Percentiles rank a stretch among this genome's conserved stretches.
phyloP scores from a whole-genome alignment of 2,888 invertebrate species.

The Melinaea marsaeus region DNA sequence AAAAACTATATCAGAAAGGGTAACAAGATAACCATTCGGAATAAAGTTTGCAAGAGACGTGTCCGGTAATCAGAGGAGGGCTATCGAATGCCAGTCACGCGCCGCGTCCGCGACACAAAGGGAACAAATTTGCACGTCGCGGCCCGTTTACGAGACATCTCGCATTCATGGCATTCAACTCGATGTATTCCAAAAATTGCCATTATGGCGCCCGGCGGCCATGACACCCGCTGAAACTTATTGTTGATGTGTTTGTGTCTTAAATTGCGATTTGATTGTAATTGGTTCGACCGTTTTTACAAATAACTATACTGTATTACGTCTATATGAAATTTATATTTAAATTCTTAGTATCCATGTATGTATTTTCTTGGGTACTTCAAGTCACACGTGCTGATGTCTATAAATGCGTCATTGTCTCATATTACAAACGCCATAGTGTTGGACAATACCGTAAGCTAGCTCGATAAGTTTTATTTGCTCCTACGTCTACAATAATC shows the following conservation, averaged over 20 bases:
- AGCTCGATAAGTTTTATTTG: slow-evolving; percentile 68
- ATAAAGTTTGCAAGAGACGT: slow-evolving; percentile 29
- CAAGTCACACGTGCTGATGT: no score
- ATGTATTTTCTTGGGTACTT: no score
- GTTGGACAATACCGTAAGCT: slow-evolving; percentile 23
- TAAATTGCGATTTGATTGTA: slow-evolving; percentile 7
- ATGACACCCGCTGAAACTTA: slow-evolving; percentile 47
- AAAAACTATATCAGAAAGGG: slow-evolving; percentile 9
- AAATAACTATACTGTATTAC: not conserved
- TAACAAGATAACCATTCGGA: slow-evolving; percentile 22
- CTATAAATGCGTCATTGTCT: slow-evolving; percentile 11
- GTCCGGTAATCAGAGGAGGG: slow-evolving; percentile 31
- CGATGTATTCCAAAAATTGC: slow-evolving; percentile 73
- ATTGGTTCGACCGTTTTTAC: not conserved
- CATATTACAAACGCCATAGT: slow-evolving; percentile 13
- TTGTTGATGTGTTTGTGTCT: slow-evolving; percentile 23
- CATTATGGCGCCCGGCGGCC: slow-evolving; percentile 61
- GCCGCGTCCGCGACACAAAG: slow-evolving; percentile 62
- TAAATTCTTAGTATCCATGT: no score
- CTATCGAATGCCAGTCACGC: slow-evolving; percentile 64
- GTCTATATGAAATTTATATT: not conserved
- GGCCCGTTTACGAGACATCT: slow-evolving; percentile 71
- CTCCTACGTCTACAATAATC: slow-evolving; percentile 69
- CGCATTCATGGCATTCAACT: slow-evolving; percentile 68
- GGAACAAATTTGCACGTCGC: slow-evolving; percentile 76